Evolutionary conservation across 2,113 vertebrate species (phyloP).

Genomic region (Saimiri boliviensis): DNA sequence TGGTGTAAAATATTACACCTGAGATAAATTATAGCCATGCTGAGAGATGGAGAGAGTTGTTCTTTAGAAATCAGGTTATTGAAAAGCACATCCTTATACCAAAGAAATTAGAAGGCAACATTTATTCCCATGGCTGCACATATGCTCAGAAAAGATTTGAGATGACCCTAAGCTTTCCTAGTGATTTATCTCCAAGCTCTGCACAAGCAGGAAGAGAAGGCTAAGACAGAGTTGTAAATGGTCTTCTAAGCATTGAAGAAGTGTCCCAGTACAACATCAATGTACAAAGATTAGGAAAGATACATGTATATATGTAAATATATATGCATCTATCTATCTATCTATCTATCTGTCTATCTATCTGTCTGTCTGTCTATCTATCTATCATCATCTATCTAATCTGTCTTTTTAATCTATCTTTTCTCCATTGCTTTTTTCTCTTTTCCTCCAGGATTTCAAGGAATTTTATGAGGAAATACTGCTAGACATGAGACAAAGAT

Average conservation of each 20-base stretch:
- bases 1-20: background rate
- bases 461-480: background rate
- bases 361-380: too few relatives aligned
- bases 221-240: background rate
- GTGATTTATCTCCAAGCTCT: background rate
- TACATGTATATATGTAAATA: background rate
- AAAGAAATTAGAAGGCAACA: background rate
- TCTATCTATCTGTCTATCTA: too few relatives aligned
- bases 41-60: background rate
- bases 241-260: background rate
- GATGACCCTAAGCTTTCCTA: background rate
- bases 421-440: background rate
- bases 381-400: too few relatives aligned
- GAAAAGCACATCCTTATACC: background rate
- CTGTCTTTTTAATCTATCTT: background rate
- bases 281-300: background rate
- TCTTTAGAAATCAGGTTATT: background rate
- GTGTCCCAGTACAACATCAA: background rate
- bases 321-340: background rate
- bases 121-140: background rate
- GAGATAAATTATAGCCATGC: background rate
- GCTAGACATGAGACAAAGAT: background rate
- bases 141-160: background rate
- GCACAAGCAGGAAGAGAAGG: background rate
- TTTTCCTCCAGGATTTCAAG: background rate